Base-by-base conservation (phyloP, 2,888 invertebrate species). In the Sthenelais limicola region DNA sequence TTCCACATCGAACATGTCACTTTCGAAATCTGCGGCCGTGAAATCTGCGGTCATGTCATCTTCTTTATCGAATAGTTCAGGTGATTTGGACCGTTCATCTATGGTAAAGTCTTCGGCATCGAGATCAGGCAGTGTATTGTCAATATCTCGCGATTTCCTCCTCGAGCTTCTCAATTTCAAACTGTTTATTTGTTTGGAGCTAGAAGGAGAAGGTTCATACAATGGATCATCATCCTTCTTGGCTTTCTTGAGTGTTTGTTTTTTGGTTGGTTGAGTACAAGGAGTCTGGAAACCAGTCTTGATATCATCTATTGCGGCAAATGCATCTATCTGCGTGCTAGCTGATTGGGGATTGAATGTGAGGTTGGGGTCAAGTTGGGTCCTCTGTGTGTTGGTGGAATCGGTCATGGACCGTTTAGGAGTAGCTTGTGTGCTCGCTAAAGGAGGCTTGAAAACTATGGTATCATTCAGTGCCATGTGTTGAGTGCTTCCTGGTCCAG, bases 61-160 rank as follows among this genome's bases (percentile, higher is more conserved):
- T 5, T 56, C 56, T 12, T 32, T 33, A n/a, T 24, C 62, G 26
- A 62, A 62, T 4, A 62, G 38, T 9, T 38, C 21, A 15, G 62
- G 62, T 2, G 62, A 62, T 18, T 18, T 62, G 18, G 62, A 62
- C 26, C 62, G 35, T 35, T 62, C 62, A 38, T 62, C 62, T 24
- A 62, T 62, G 26, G 21, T 28, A 9, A 62, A 62, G 18, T n/a
- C 38, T 24, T 62, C 62, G 26, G 24, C 62, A 9, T 21, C 38
- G n/a, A n/a, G n/a, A 38, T 24, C 7, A 7, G 9, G 18, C 2
- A 7, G n/a, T 1, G 38, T 9, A 3, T 7, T 26, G 21, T 62
- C 62, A 12, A 62, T 28, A 35, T 1, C 3, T 26, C 43, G 62
- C 1, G 38, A 35, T 28, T 26, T 18, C 24, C 24, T 62, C 62